Conservation (phyloP, 2,113 vertebrate species). For the Muntiacus reevesi region DNA sequence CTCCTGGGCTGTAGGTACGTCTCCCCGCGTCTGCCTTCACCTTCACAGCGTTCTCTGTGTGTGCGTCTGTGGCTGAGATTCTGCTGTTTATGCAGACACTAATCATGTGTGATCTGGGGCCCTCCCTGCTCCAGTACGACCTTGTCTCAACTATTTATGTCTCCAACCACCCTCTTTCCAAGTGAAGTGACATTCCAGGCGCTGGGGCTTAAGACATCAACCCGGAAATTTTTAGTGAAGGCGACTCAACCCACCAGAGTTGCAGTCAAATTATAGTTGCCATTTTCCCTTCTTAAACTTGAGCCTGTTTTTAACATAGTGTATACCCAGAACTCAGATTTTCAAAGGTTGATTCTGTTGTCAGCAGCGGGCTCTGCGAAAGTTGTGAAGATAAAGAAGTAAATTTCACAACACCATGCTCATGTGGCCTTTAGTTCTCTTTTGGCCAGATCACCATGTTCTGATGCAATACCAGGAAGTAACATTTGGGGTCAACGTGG, state of each 20-base stretch:
- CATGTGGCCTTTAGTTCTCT: no score
- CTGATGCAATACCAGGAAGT: background rate
- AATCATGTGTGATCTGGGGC: background rate
- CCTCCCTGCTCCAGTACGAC: background rate
- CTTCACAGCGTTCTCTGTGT: rapidly evolving
- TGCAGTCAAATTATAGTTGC: background rate
- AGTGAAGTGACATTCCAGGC: background rate
- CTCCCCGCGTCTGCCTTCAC: background rate
- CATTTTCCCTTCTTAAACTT: background rate
- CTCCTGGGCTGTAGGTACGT: rapidly evolving
- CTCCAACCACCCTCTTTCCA: background rate
- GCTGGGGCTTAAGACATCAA: background rate
- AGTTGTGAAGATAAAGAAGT: background rate
- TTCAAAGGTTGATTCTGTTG: background rate
- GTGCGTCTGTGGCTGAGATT: rapidly evolving
- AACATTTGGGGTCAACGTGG: background rate
- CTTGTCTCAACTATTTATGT: background rate
- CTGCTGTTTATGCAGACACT: background rate
- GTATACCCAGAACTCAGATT: background rate
- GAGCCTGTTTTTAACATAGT: background rate
- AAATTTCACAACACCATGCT: background rate
- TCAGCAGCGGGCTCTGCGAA: background rate
- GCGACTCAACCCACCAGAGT: no score
- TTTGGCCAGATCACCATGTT: background rate
- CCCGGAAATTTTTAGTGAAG: rapidly evolving